Base-by-base conservation (phyloP, 2,888 invertebrate genomes). In the Pecten maximus region DNA sequence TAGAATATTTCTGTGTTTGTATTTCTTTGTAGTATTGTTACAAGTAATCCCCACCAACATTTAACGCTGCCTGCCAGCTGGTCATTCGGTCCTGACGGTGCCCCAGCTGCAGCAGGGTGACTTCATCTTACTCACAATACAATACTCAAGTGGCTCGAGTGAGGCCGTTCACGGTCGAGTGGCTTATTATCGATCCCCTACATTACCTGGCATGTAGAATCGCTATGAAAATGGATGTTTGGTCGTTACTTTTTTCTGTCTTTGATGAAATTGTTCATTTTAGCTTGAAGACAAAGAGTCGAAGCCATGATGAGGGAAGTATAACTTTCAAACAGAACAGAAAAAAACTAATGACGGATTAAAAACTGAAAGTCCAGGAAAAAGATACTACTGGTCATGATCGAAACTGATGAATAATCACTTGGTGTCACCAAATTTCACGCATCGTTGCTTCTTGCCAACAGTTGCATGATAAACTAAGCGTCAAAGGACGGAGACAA, bases 391-490 rank as follows among this genome's bases (percentile, higher is more conserved):
- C 23, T 74, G 74, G 74, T 74, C 74, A 12, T 74, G 28, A n/a
- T n/a, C n/a, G n/a, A 44, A 74, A 74, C 60, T 23, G 60, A 74
- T 35, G 74, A 74, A 74, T 74, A 74, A 74, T 74, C 35, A 23
- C 16, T 74, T 8, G 10, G 74, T 74, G 74, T 74, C 74, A 74
- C 35, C 74, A 74, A 74, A 74, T 74, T 74, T 74, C 74, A 74
- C 10, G 74, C 74, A 74, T 74, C 35, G 74, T 74, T 74, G 74
- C 23, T 74, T 74, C 23, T 74, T 35, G 74, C 74, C 74, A 74
- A 74, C 74, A 74, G 74, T 74, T 74, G 74, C 74, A 74, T 74
- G 74, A 74, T 74, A 35, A 74, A 74, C 74, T 74, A 74, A 74
- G 74, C 74, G 74, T 74, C 74, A 74, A 74, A 74, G 74, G 74